Evolutionary conservation across 2,888 invertebrate genomes (phyloP), one percentile per base, ranked within the genome.

Genomic region (Leistus spinibarbis): DNA sequence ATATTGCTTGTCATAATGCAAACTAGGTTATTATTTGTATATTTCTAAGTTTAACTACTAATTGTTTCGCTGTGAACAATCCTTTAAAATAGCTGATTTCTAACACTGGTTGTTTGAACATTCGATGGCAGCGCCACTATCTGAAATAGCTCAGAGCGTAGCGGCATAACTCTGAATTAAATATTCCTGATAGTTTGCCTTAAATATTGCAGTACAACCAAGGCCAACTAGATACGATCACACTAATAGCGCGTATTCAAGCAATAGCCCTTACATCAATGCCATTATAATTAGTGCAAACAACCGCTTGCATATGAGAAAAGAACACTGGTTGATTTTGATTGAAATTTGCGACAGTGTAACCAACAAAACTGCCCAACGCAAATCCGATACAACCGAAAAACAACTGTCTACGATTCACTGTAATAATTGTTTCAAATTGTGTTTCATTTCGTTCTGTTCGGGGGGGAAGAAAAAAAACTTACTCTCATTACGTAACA

Each of bases 261-360:
- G n/a, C n/a, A n/a, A n/a, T n/a, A 23, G 13, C 54, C 79, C 82
- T 82, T 79, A 86, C 86, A 79, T 86, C 86, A 66, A 84, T 79
- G 56, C 86, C 85, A 40, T 79, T 78, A 76, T 84, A 85, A 65
- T 81, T 82, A 24, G 82, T 83, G 70, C 84, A 83, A 10, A 85
- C 82, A 53, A 86, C 82, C 3, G 86, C 85, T 78, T 84, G 82
- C 86, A 87, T 86, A 60, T 82, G 79, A 17, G 82, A 82, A 2
- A 81, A 79, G n/a, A 81, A 79, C 69, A 78, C 76, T 22, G 78
- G 79, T 16, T 79, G 78, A 10, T 79, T 76, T 22, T 81, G 81
- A 22, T 81, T 76, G 69, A 81, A 82, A 54, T 82, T 78, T 2
- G 85, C 85, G 23, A 86, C 78, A 23, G 82, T 79, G n/a, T 84